Evolutionary conservation across 2,797 vertebrate genomes (phyloP).

Genomic region (Ciconia nigra): DNA sequence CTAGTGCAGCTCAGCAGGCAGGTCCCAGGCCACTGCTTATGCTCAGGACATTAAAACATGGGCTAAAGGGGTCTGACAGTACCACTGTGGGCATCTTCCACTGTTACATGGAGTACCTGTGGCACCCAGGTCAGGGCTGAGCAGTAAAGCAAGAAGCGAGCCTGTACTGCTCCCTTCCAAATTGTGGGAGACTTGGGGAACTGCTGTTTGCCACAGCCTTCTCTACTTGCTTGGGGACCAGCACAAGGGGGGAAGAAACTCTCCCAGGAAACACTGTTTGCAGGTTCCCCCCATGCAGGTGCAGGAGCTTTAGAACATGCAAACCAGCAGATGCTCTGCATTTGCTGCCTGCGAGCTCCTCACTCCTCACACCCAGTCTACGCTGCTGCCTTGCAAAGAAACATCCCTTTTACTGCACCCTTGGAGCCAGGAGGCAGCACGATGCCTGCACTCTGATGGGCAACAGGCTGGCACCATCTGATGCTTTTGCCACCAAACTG

Average conservation of each 20-base stretch:
- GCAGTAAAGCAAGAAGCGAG: neutral
- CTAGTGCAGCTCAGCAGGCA: neutral
- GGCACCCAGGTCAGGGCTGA: neutral
- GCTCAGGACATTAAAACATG: neutral
- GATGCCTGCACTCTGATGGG: neutral
- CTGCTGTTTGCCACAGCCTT: neutral
- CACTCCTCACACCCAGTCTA: neutral
- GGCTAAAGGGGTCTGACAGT: neutral
- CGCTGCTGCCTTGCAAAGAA: neutral
- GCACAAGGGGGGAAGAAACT: neutral
- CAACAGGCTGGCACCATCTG: neutral
- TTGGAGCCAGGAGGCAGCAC: neutral
- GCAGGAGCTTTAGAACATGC: neutral
- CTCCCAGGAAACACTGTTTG: neutral
- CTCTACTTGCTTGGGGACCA: neutral
- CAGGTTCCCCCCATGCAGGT: neutral
- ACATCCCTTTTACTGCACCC: neutral
- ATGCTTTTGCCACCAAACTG: neutral
- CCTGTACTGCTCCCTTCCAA: neutral
- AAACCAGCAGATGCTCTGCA: neutral
- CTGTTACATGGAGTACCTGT: neutral
- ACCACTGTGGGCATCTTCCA: neutral
- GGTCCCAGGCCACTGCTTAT: neutral
- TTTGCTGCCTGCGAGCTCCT: neutral
- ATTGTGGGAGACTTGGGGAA: neutral